Evolutionary conservation across 2,113 vertebrate genomes (phyloP).

Genomic region (Numenius arquata): DNA sequence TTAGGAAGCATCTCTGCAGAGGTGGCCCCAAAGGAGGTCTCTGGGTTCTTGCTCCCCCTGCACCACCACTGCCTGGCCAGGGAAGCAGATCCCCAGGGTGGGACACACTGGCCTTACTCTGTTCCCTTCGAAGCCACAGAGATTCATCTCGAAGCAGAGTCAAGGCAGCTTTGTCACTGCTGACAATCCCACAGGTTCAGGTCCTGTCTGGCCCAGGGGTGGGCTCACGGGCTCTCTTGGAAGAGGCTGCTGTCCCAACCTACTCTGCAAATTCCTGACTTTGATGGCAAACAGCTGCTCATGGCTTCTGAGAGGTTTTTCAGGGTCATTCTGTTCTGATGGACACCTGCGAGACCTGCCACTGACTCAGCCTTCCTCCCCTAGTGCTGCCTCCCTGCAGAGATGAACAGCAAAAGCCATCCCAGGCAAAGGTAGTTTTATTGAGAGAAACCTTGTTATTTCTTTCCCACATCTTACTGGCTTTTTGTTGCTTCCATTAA

Average conservation of each 20-base stretch:
- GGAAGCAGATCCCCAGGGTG: not conserved
- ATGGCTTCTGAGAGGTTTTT: not conserved
- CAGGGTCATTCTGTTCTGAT: not conserved
- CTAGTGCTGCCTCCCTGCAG: not conserved
- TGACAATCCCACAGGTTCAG: not conserved
- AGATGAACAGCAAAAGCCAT: not conserved
- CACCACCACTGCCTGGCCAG: not conserved
- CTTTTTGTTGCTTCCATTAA: slow-evolving; percentile 30
- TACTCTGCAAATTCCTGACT: not conserved
- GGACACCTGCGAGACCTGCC: not conserved
- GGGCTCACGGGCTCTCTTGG: fast-evolving
- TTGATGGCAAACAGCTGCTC: not conserved
- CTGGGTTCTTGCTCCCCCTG: not conserved
- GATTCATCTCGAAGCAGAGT: fast-evolving
- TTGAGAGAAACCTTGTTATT: not conserved
- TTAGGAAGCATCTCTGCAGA: not conserved
- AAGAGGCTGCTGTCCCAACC: fast-evolving
- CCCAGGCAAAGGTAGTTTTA: not conserved
- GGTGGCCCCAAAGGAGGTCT: not conserved
- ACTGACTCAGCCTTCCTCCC: not conserved
- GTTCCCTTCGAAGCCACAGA: fast-evolving
- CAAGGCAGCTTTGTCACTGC: not conserved
- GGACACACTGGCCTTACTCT: fast-evolving
- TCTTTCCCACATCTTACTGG: not conserved
- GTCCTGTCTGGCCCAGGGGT: not conserved